Evolutionary conservation across 2,113 vertebrate species (phyloP).

Genomic region (Todiramphus saurophagus): DNA sequence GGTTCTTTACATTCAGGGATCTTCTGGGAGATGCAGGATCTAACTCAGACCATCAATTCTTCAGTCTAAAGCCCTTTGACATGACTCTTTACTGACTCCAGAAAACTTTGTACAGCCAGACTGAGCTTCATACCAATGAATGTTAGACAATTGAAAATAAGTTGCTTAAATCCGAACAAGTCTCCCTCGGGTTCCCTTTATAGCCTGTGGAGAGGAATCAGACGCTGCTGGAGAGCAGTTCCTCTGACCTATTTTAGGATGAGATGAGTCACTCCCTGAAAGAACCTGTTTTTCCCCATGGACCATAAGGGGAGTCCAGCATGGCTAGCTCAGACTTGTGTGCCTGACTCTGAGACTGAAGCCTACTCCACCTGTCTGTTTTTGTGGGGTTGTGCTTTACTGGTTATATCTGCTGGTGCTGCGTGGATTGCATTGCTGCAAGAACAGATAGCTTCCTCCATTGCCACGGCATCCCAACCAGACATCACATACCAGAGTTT

Average conservation of each 20-base stretch:
- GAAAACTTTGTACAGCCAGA: neutral
- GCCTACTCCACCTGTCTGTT: neutral
- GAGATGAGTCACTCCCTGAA: conserved; percentile 40
- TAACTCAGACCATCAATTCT: neutral
- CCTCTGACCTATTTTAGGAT: conserved; percentile 46
- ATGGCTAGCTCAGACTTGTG: conserved; percentile 30
- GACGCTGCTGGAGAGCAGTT: neutral
- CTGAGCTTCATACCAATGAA: neutral
- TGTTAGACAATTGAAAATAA: neutral
- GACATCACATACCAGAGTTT: neutral
- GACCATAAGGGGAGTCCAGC: neutral
- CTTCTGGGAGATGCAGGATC: neutral
- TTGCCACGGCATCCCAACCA: neutral
- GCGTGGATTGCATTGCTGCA: neutral
- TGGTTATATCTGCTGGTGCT: accelerated
- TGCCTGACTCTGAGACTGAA: neutral
- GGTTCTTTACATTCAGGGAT: neutral
- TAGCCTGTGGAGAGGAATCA: conserved; percentile 14
- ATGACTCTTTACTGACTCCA: neutral
- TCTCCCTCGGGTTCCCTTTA: neutral
- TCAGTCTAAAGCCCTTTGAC: neutral
- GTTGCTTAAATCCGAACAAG: neutral
- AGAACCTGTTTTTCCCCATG: conserved; percentile 54
- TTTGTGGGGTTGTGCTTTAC: neutral
- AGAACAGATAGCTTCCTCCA: neutral